Base-by-base conservation (phyloP, 2,797 vertebrate species). In the Labroides dimidiatus region DNA sequence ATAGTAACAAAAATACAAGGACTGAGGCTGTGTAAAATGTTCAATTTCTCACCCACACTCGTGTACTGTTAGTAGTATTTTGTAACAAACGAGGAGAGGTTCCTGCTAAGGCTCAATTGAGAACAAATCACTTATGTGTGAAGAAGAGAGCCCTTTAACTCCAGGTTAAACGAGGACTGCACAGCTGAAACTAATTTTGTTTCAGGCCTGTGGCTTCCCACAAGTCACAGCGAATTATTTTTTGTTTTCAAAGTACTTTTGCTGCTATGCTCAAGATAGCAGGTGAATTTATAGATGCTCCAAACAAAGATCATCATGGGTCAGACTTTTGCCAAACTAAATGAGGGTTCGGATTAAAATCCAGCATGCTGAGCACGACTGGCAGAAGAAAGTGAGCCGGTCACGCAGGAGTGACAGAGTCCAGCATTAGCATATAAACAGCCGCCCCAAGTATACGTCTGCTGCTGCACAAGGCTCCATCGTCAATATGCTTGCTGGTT, bases 361-460 rank as follows among this genome's bases (percentile, higher is more conserved):
- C 33, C 78, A 57, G 64, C 49, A 51, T 44, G 47, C 61, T 62
- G n/a, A 56, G 45, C 63, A 12, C 1, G 1, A 27, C 17, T 60
- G 64, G 69, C 48, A 45, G 65, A 33, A 59, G 56, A 66, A 51
- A 69, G 80, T 42, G 63, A 75, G 60, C 59, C 27, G 24, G 39
- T 57, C 17, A 39, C 68, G 47, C 24, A 6, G 37, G 61, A 61
- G 65, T 49, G 77, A 65, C 45, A 30, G 70, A 76, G 81, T 79
- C 67, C 63, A 21, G 71, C 62, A 87, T 87, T 89, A 87, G 79
- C 87, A 92, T 87, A 80, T 82, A 85, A 86, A 91, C 88, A 82
- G 75, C 64, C 81, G 61, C 37, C 61, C 30, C 63, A 56, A 72
- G 65, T 61, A 67, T 64, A 77, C 66, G 81, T 62, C 63, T 56